A percentile compares a stretch with the other conserved stretches of the same genome.
These are phyloP conservation scores for Epinephelus lanceolatus DNA, from an alignment of 2,113 vertebrate species.

Conservation along the genomic window DNA sequence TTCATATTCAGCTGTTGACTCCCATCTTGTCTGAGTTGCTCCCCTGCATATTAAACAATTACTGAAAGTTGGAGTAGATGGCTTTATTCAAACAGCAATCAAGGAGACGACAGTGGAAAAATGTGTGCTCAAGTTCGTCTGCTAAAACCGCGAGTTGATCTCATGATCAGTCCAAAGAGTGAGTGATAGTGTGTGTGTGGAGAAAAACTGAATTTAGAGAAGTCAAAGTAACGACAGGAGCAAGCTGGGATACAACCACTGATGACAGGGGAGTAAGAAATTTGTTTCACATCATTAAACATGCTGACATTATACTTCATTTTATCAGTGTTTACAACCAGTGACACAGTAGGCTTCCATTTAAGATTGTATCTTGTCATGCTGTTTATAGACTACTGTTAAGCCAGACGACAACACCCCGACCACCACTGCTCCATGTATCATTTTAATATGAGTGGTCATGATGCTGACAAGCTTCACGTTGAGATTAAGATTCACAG, in stretches of 20 bases:
- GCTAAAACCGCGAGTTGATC: constrained; percentile 13
- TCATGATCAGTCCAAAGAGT: neutral
- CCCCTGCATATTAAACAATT: constrained; percentile 58
- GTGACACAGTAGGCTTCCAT: neutral
- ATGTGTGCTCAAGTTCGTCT: neutral
- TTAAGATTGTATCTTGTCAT: neutral
- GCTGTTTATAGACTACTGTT: neutral
- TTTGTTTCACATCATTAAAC: neutral
- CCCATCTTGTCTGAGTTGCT: constrained; percentile 42
- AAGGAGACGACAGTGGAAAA: constrained; percentile 2
- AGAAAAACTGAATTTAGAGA: neutral
- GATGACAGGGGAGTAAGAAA: neutral
- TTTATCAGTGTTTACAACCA: neutral
- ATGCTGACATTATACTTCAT: neutral
- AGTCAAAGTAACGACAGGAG: neutral
- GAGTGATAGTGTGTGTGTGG: neutral
- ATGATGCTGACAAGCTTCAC: neutral
- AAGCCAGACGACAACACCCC: neutral
- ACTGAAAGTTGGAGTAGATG: constrained; percentile 23
- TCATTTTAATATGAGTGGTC: neutral
- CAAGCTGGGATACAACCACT: neutral
- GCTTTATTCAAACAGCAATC: constrained; percentile 48
- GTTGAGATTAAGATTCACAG: neutral
- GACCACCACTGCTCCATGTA: neutral
- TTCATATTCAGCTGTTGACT: constrained; percentile 55